These are phyloP conservation scores for Invenusta paracnida DNA, from an alignment of 2,888 invertebrate genomes.

Conservation along the genomic window DNA sequence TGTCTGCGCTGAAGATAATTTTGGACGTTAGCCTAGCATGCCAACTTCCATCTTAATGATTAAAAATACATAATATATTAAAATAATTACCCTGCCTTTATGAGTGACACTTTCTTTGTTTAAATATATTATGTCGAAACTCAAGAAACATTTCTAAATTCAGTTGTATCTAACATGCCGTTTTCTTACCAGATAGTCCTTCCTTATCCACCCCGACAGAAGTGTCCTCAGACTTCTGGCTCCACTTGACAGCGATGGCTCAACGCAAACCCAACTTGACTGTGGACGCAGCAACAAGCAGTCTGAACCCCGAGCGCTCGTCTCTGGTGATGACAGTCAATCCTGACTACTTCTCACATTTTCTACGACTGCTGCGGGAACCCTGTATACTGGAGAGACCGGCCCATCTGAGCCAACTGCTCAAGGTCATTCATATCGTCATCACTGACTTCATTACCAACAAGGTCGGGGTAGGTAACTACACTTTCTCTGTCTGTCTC, in stretches of 20 bases:
- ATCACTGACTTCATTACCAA: constrained; percentile 35
- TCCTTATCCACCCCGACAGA: not conserved
- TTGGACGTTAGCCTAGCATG: too few relatives aligned
- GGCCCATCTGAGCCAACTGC: constrained; percentile 37
- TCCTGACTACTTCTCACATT: constrained; percentile 45
- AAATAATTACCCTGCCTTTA: not conserved
- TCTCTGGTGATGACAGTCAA: not conserved
- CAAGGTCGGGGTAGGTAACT: constrained; percentile 37
- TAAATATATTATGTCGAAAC: too few relatives aligned
- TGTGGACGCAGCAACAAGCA: not conserved
- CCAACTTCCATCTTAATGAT: too few relatives aligned
- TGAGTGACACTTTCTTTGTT: not conserved
- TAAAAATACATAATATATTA: too few relatives aligned
- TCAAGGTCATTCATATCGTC: not conserved
- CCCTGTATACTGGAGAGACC: constrained; percentile 47
- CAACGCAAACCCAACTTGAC: not conserved
- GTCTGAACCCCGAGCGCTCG: not conserved
- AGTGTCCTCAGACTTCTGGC: not conserved
- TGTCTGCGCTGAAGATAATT: too few relatives aligned
- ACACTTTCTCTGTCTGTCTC: too few relatives aligned
- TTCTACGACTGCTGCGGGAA: constrained; percentile 51
- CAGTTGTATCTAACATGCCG: too few relatives aligned
- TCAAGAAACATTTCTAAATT: too few relatives aligned
- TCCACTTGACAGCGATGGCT: not conserved
- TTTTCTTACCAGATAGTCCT: too few relatives aligned